Conservation (phyloP, 2,113 vertebrate species). For the Archocentrus centrarchus region DNA sequence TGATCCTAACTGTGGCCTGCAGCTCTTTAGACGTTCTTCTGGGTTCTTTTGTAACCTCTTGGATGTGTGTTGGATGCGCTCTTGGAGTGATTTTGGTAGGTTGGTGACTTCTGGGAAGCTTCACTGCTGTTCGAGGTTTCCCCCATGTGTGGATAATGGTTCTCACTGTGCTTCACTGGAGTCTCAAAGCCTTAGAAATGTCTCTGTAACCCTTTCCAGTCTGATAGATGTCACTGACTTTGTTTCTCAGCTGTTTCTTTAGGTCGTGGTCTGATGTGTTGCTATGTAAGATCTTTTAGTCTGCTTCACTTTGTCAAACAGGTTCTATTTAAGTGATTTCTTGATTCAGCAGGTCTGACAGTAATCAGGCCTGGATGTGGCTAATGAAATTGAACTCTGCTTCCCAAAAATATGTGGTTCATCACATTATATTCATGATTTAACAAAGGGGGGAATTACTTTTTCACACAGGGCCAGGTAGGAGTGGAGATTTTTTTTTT, state of each 20-base stretch:
- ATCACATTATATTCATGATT: accelerated
- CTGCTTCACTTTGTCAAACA: background rate
- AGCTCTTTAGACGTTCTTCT: background rate
- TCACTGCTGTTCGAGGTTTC: background rate
- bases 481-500: no score
- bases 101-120: background rate
- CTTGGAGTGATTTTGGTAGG: background rate
- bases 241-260: no score
- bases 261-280: background rate
- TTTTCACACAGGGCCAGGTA: background rate
- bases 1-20: background rate
- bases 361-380: background rate
- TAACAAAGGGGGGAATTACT: background rate
- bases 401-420: background rate
- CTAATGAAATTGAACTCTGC: background rate
- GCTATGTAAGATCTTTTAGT: background rate
- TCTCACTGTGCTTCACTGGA: no score
- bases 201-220: no score
- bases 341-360: accelerated
- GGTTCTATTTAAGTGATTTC: background rate
- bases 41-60: background rate
- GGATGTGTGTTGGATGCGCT: background rate
- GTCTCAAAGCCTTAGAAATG: no score
- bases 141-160: no score
- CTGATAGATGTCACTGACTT: no score